Conservation (phyloP, 2,113 vertebrate genomes). For the Tetraodon nigroviridis region DNA sequence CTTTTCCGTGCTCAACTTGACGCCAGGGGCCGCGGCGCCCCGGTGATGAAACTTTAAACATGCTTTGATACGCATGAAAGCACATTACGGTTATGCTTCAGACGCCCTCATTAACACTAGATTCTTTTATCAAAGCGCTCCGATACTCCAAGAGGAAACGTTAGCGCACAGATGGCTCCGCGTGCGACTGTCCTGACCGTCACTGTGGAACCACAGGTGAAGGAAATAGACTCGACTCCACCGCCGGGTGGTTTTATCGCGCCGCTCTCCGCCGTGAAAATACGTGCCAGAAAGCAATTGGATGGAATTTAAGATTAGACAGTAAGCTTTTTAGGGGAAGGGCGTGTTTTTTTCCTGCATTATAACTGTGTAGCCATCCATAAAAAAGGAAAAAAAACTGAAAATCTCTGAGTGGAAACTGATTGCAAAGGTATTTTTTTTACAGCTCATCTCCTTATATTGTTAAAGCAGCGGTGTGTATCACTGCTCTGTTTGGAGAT, state of each 20-base stretch:
- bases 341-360: too few relatives aligned
- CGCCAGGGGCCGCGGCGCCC: slow-evolving; percentile 34
- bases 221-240: slow-evolving; percentile 27
- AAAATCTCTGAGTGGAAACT: not conserved
- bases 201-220: slow-evolving; percentile 24
- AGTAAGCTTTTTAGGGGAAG: too few relatives aligned
- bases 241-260: slow-evolving; percentile 5
- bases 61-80: slow-evolving; percentile 63
- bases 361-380: not conserved
- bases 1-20: slow-evolving; percentile 9
- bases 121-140: slow-evolving; percentile 7
- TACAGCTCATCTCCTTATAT: slow-evolving; percentile 4
- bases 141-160: slow-evolving; percentile 2
- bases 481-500: slow-evolving; percentile 30
- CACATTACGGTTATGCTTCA: slow-evolving; percentile 38
- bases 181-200: slow-evolving; percentile 16
- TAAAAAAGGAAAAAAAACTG: not conserved
- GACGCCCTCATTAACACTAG: slow-evolving; percentile 9
- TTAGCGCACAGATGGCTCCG: slow-evolving; percentile 1
- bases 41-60: slow-evolving; percentile 60
- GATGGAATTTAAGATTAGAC: too few relatives aligned
- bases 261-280: too few relatives aligned
- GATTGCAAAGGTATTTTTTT: slow-evolving; percentile 13
- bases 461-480: slow-evolving; percentile 14
- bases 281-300: too few relatives aligned